phyloP scores from a whole-genome alignment of 2,888 invertebrate species.

The Cheilosia pagana region DNA sequence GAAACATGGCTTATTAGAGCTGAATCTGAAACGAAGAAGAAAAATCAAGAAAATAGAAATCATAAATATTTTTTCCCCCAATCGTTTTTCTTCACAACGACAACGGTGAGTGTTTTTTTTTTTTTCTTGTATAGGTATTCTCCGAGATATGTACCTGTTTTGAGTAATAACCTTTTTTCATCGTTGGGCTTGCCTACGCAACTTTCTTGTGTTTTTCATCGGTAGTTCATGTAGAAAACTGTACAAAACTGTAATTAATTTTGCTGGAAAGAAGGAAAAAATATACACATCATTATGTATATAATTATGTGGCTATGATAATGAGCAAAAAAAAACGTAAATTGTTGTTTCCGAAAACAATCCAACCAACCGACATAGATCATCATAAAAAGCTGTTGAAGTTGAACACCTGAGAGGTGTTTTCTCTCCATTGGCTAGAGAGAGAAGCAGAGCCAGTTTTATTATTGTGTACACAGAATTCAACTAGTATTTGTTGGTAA shows the following conservation, averaged over 20 bases:
- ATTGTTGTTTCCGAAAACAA: constrained; percentile 65
- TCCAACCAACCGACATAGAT: constrained; percentile 58
- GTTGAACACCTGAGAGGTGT: constrained; percentile 70
- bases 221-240: constrained; percentile 36
- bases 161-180: constrained; percentile 54
- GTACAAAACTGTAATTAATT: constrained; percentile 60
- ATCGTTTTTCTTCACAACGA: constrained; percentile 48
- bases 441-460: constrained; percentile 59
- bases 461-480: constrained; percentile 45
- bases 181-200: constrained; percentile 49
- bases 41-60: constrained; percentile 39
- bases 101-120: constrained; percentile 57
- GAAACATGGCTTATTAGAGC: constrained; percentile 39
- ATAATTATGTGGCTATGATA: constrained; percentile 24
- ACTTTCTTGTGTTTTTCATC: constrained; percentile 47
- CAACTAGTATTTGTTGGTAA: constrained; percentile 45
- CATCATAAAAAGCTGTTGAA: constrained; percentile 65
- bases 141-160: constrained; percentile 58
- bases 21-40: constrained; percentile 19
- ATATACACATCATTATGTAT: not conserved
- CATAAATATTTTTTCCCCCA: constrained; percentile 29
- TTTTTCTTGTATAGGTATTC: constrained; percentile 3
- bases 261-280: constrained; percentile 32
- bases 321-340: constrained; percentile 61
- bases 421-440: constrained; percentile 53